A percentile compares a stretch with the other conserved stretches of the same genome.
phyloP scores from a whole-genome alignment of 2,113 vertebrate species.

The Isichthys henryi region DNA sequence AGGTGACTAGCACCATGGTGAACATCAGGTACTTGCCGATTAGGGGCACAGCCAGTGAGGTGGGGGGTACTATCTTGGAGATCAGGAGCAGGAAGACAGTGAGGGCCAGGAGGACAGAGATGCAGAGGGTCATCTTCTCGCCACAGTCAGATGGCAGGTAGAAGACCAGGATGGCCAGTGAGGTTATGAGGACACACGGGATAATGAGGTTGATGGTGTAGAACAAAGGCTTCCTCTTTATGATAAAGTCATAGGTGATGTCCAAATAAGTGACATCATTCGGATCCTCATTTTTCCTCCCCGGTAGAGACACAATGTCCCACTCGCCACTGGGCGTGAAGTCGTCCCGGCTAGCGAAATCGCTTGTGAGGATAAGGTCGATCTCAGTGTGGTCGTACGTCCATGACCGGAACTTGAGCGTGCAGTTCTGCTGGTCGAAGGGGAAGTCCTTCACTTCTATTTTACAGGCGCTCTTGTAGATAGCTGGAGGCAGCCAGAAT shows the following conservation, averaged over 20 bases:
- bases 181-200: constrained; percentile 69
- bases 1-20: constrained; percentile 70
- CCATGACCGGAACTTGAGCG: constrained; percentile 70
- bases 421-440: constrained; percentile 74
- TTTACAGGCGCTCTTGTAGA: constrained; percentile 71
- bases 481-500: constrained; percentile 68
- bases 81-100: constrained; percentile 73
- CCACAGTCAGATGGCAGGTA: constrained; percentile 72
- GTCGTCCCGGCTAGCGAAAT: constrained; percentile 66
- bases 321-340: constrained; percentile 72
- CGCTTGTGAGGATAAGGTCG: constrained; percentile 63
- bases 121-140: constrained; percentile 71
- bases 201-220: constrained; percentile 73
- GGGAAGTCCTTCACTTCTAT: constrained; percentile 70
- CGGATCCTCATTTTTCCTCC: constrained; percentile 68
- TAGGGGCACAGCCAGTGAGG: constrained; percentile 67
- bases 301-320: constrained; percentile 68
- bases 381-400: constrained; percentile 72
- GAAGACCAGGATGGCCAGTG: constrained; percentile 69
- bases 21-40: constrained; percentile 75
- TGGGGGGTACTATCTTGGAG: constrained; percentile 71
- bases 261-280: constrained; percentile 63
- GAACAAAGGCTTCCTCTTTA: constrained; percentile 68
- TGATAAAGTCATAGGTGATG: constrained; percentile 72
- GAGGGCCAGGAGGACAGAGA: constrained; percentile 67